These are phyloP conservation scores for Drosophila suboccidentalis DNA, from an alignment of 2,888 invertebrate species.

Conservation along the genomic window DNA sequence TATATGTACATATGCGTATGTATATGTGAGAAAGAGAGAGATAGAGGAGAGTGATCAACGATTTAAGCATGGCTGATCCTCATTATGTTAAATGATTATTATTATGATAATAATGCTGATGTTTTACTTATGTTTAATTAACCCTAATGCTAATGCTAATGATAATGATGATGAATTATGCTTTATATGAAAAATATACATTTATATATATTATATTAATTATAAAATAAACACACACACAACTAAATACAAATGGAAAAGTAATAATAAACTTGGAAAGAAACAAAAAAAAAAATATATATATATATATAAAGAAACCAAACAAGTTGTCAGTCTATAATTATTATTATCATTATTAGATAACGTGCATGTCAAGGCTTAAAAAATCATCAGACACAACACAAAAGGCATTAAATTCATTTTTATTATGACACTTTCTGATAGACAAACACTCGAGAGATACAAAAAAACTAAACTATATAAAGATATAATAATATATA, in stretches of 20 bases:
- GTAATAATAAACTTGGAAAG: no score
- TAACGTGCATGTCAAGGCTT: slow-evolving; percentile 42
- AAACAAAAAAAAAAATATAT: slow-evolving; percentile 13
- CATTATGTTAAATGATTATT: slow-evolving; percentile 34
- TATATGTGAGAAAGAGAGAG: background rate
- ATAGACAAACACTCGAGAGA: slow-evolving; percentile 25
- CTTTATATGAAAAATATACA: slow-evolving; percentile 48
- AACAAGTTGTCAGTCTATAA: slow-evolving; percentile 18
- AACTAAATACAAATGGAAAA: slow-evolving; percentile 29
- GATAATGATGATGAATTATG: slow-evolving; percentile 54
- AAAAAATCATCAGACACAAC: slow-evolving; percentile 47
- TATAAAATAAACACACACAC: slow-evolving; percentile 18
- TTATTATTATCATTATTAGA: slow-evolving; percentile 35
- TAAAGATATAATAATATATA: background rate
- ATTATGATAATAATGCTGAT: slow-evolving; percentile 41
- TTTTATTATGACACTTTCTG: slow-evolving; percentile 19
- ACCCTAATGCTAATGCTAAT: slow-evolving; percentile 34
- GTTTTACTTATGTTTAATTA: slow-evolving; percentile 52
- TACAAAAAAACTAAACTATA: background rate
- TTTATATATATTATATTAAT: slow-evolving; percentile 36
- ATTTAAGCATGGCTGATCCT: slow-evolving; percentile 24
- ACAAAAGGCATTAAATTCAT: slow-evolving; percentile 38
- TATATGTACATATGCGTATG: slow-evolving; percentile 20
- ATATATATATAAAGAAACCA: no score
- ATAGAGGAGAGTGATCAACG: slow-evolving; percentile 14